Conservation (phyloP, 2,888 invertebrate species). For the Bhutanitis thaidina region DNA sequence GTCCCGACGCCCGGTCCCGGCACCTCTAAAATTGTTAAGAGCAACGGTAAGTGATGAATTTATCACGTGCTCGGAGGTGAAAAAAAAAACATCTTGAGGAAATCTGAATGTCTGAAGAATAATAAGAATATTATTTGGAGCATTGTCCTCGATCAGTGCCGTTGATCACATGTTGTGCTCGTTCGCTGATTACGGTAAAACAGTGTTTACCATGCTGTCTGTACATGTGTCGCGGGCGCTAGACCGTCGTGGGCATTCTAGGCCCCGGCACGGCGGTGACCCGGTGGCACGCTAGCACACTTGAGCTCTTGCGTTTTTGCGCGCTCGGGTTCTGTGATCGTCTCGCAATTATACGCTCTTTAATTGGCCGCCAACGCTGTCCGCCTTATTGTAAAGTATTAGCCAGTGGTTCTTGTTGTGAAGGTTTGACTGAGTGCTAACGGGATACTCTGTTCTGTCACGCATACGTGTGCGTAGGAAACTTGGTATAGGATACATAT, state of each 20-base stretch:
- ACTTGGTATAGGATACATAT: too few species aligned
- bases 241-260: slow-evolving; percentile 41
- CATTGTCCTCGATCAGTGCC: not conserved
- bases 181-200: not conserved
- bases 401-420: not conserved
- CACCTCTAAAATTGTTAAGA: too few species aligned
- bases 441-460: too few species aligned
- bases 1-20: too few species aligned
- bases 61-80: too few species aligned
- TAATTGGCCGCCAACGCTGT: slow-evolving; percentile 2
- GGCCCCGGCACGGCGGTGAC: slow-evolving; percentile 55
- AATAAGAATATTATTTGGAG: too few species aligned
- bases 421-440: not conserved
- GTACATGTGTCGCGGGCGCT: slow-evolving; percentile 17
- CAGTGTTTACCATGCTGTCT: not conserved
- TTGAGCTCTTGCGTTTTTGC: slow-evolving; percentile 43
- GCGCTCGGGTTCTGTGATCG: slow-evolving; percentile 10
- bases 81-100: too few species aligned
- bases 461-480: too few species aligned
- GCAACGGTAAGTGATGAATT: too few species aligned
- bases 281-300: slow-evolving; percentile 68
- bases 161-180: not conserved
- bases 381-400: not conserved
- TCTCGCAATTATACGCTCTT: slow-evolving; percentile 6
- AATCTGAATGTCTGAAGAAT: too few species aligned